Conservation (phyloP, 2,113 vertebrate genomes). For the Tupaia tana region DNA sequence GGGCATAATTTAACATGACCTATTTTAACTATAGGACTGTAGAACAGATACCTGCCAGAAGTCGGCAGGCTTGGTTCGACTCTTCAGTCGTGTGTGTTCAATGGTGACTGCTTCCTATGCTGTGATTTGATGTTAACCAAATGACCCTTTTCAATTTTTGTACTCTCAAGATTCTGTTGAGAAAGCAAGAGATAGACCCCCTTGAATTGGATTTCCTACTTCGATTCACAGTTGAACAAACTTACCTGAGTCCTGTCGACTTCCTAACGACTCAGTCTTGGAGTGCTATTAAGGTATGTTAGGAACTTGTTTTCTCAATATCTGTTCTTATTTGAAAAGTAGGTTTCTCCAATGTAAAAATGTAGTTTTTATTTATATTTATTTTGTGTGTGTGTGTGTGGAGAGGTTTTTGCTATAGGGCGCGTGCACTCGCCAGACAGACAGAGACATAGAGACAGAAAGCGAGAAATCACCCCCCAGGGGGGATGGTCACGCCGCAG, state of each 20-base stretch:
- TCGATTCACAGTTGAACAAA: conserved; percentile 86
- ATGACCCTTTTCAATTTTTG: conserved; percentile 71
- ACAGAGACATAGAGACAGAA: no score
- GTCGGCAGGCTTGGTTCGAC: neutral
- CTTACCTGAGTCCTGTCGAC: conserved; percentile 86
- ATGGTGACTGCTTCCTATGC: neutral
- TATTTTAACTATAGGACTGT: neutral
- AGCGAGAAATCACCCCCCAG: no score
- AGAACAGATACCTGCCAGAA: neutral
- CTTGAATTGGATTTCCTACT: conserved; percentile 91
- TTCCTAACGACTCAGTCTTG: conserved; percentile 90
- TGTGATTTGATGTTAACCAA: conserved; percentile 37
- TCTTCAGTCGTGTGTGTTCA: neutral
- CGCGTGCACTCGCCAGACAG: no score
- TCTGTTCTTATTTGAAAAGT: conserved; percentile 53
- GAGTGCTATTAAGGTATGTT: conserved; percentile 90
- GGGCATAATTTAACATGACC: neutral
- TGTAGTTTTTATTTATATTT: no score
- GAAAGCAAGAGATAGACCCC: conserved; percentile 86
- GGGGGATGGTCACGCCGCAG: no score
- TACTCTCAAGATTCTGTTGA: conserved; percentile 88
- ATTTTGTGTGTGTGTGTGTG: no score
- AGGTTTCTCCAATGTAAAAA: neutral
- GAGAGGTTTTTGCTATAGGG: no score
- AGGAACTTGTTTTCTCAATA: conserved; percentile 55